Conservation (phyloP, 2,888 invertebrate genomes). For the Lydus trimaculatus region DNA sequence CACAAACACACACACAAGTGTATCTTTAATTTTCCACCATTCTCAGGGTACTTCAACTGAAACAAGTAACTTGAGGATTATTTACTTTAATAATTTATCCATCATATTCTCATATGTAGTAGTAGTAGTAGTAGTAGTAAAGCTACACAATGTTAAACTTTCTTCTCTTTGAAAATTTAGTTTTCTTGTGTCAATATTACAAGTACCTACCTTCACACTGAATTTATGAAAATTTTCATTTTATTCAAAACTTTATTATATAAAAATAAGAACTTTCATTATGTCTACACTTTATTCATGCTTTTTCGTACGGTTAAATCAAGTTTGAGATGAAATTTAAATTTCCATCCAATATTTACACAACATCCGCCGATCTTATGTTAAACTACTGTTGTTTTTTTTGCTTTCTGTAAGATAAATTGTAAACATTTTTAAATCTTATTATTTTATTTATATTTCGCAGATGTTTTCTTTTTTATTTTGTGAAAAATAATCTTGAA, state of each 20-base stretch:
- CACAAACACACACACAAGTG: too few species aligned
- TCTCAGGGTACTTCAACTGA: not conserved
- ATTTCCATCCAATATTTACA: not conserved
- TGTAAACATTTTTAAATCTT: too few species aligned
- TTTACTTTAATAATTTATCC: not conserved
- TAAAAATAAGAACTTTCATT: not conserved
- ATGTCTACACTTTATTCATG: too few species aligned
- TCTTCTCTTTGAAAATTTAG: not conserved
- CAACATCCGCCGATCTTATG: not conserved
- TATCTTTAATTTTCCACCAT: not conserved
- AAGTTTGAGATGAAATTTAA: too few species aligned
- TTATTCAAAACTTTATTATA: not conserved
- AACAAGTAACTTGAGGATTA: not conserved
- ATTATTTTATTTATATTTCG: too few species aligned
- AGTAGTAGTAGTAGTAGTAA: not conserved
- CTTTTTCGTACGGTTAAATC: too few species aligned
- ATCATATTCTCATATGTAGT: not conserved
- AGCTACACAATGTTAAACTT: too few species aligned
- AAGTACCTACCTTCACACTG: too few species aligned
- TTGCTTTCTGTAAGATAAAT: too few species aligned
- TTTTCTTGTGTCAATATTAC: not conserved
- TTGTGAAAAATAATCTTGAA: too few species aligned
- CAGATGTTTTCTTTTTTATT: too few species aligned
- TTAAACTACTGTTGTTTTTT: too few species aligned
- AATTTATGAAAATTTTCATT: not conserved